Conservation (phyloP, 2,888 invertebrate species). For the Pachliopta kotzebuea region DNA sequence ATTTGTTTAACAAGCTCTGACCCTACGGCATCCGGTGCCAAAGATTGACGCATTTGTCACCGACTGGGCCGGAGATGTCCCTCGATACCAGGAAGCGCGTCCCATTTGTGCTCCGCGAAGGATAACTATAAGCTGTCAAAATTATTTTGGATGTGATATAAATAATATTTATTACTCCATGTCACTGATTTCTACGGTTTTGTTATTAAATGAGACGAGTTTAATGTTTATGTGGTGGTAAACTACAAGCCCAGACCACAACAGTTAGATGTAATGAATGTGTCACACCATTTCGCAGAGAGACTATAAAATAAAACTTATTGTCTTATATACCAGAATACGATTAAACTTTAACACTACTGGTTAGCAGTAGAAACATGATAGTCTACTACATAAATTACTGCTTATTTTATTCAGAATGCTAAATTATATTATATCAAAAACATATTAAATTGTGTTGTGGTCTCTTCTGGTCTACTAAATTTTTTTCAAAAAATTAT, state of each 20-base stretch:
- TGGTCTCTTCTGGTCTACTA: no score
- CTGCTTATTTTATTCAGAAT: no score
- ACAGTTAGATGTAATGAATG: no score
- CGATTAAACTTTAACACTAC: no score
- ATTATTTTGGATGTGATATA: conserved; percentile 8
- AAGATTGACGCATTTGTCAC: conserved; percentile 71
- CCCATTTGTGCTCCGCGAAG: conserved; percentile 28
- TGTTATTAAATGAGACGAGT: background rate
- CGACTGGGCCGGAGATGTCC: conserved; percentile 41
- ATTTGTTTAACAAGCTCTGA: conserved; percentile 52
- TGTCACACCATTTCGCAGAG: no score
- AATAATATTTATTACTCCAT: background rate
- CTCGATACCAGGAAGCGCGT: conserved; percentile 32
- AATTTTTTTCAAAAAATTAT: no score
- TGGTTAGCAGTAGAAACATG: no score
- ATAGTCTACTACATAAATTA: no score
- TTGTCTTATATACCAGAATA: no score
- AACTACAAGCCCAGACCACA: background rate
- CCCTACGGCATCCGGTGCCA: conserved; percentile 50
- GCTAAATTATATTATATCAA: no score
- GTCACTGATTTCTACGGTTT: background rate
- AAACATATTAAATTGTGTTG: no score
- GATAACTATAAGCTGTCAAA: conserved; percentile 23
- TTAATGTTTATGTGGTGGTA: background rate
- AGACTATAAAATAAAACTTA: no score